Evolutionary conservation across 2,797 vertebrate genomes (phyloP).

Genomic region (Helostoma temminkii): DNA sequence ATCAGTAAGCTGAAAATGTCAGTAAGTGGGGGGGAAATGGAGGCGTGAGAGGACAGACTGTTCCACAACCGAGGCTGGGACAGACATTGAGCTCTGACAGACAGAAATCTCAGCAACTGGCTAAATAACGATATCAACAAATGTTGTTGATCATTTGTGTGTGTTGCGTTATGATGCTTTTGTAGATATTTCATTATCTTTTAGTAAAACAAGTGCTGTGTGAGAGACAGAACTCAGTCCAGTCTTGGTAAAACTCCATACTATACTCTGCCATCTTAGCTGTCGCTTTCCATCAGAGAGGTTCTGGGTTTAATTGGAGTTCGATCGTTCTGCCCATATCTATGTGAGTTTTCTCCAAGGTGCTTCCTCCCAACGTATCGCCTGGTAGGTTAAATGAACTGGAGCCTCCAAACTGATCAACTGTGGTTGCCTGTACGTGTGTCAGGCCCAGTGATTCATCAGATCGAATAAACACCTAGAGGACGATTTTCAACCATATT

Average conservation of each 20-base stretch:
- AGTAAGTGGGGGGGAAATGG: slow-evolving; percentile 4
- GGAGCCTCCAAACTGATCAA: background rate
- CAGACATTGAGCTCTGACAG: slow-evolving; percentile 23
- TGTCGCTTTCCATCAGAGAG: background rate
- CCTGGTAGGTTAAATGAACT: background rate
- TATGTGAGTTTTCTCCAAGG: background rate
- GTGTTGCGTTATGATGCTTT: background rate
- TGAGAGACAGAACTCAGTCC: background rate
- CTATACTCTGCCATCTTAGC: background rate
- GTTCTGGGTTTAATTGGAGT: slow-evolving; percentile 3
- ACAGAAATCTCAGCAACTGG: slow-evolving; percentile 6
- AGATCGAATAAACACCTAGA: no score
- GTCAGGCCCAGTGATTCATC: background rate
- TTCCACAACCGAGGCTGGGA: background rate
- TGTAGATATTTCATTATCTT: background rate
- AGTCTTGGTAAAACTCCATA: background rate
- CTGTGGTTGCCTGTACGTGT: background rate
- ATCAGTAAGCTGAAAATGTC: slow-evolving; percentile 47
- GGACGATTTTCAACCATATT: background rate
- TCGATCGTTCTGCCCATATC: background rate
- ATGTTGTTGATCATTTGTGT: background rate
- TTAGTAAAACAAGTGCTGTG: background rate
- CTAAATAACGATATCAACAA: background rate
- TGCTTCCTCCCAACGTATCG: background rate
- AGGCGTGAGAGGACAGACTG: background rate